Base-by-base conservation (phyloP, 2,797 vertebrate genomes). In the Labroides dimidiatus region DNA sequence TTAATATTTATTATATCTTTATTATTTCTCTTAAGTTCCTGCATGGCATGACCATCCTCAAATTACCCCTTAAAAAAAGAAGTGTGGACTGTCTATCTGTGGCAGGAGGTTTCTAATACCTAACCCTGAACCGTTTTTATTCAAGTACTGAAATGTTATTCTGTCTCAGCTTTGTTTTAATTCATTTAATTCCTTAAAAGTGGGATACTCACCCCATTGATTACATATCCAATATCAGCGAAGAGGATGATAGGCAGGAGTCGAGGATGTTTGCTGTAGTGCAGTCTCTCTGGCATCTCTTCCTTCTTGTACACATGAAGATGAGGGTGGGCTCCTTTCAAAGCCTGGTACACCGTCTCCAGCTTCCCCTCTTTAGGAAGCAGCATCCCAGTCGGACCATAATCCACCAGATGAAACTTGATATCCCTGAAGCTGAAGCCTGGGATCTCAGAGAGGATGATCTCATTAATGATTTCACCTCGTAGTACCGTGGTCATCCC, bases 221-320 rank as follows among this genome's bases (percentile, higher is more conserved):
- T 92, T 51, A 96, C 90, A 0, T 96, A 96, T 87, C 95, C 95
- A 0, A 86, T 52, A 27, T 86, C 80, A 47, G 81, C 71, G 0
- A 80, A 17, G 13, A 86, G 64, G 33, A 86, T 82, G 51, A 86
- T 63, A 19, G 84, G 84, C 49, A 80, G 59, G 15, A 84, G 73
- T 64, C 81, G 64, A 47, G 81, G 64, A 42, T 86, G 81, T 15
- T 78, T 91, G 64, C 95, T 85, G 0, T 94, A 97, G 77, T 84
- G 95, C 20, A 97, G 81, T 44, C 76, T 77, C 7, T 1, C 2
- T 0, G 96, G 96, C 44, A 96, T 90, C 1, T 93, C 91, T 36
- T 93, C 95, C 72, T 95, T 96, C 81, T 93, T 96, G 84, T 93
- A 95, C 69, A 97, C 94, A 0, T 96, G 91, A 12, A 97, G 87